Evolutionary conservation across 1,140 invertebrate species (phyloP).

Genomic region (Cataglyphis hispanica): DNA sequence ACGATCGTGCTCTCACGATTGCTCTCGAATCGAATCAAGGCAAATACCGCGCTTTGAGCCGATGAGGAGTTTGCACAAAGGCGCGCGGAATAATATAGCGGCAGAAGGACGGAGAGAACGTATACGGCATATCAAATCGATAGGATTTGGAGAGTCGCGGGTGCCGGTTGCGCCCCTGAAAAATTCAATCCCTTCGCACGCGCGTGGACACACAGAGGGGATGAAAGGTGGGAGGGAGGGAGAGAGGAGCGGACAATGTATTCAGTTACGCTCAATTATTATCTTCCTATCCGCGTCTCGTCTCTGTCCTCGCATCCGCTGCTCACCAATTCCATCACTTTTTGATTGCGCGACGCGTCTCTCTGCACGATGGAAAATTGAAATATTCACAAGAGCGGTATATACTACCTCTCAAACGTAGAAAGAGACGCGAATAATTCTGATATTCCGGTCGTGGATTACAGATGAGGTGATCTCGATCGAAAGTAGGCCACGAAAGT

Average conservation of each 20-base stretch:
- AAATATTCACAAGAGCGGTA: slow-evolving; percentile 55
- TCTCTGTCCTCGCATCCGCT: neutral
- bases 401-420: neutral
- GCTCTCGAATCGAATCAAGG: slow-evolving; percentile 54
- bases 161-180: slow-evolving; percentile 5
- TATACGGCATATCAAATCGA: slow-evolving; percentile 7
- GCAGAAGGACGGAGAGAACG: neutral
- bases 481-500: slow-evolving; percentile 48
- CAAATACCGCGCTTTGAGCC: slow-evolving; percentile 44
- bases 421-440: slow-evolving; percentile 48
- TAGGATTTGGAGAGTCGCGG: neutral
- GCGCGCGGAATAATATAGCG: neutral
- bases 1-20: slow-evolving; percentile 32
- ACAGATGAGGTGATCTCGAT: neutral
- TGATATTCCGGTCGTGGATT: neutral
- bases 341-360: slow-evolving; percentile 46
- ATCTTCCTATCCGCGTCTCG: neutral
- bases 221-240: too few relatives aligned
- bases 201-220: neutral
- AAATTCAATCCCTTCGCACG: slow-evolving; percentile 37
- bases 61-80: slow-evolving; percentile 51
- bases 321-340: slow-evolving; percentile 58
- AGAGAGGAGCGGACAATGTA: neutral
- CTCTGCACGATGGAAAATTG: slow-evolving; percentile 51
- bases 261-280: slow-evolving; percentile 59